These are phyloP conservation scores for Melanaphis sacchari DNA, from an alignment of 1,140 invertebrate species.

Conservation along the genomic window DNA sequence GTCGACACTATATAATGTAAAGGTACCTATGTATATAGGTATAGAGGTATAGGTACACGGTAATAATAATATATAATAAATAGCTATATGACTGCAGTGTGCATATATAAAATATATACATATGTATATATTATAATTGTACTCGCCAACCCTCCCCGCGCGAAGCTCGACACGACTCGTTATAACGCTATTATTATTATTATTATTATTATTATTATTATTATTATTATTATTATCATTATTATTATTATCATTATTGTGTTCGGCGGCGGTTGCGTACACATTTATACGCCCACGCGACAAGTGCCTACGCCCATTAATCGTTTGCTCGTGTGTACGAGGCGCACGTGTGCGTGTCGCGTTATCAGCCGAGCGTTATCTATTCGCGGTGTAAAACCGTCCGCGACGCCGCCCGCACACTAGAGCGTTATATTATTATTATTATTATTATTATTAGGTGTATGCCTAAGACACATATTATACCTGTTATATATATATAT, in stretches of 20 bases:
- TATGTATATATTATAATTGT: background rate
- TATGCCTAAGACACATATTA: too few species aligned
- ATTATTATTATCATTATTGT: background rate
- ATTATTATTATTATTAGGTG: too few species aligned
- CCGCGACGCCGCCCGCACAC: background rate
- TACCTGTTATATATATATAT: too few species aligned
- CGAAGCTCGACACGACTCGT: background rate
- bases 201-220: background rate
- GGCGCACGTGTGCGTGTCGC: background rate
- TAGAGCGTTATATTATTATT: background rate
- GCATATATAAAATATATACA: too few species aligned
- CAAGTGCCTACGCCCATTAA: background rate
- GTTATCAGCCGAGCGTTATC: background rate
- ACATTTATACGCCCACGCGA: constrained; percentile 24
- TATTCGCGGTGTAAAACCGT: background rate
- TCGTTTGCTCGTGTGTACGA: background rate
- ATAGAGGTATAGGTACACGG: background rate
- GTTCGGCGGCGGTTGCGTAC: background rate
- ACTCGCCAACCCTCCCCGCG: background rate
- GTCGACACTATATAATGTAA: too few species aligned
- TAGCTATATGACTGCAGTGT: background rate
- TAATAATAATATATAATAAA: background rate
- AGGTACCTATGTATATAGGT: too few species aligned
- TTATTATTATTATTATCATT: background rate
- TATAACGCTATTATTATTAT: constrained; percentile 2